phyloP scores from a whole-genome alignment of 2,888 invertebrate species.

The Gonocerus acuteangulatus region DNA sequence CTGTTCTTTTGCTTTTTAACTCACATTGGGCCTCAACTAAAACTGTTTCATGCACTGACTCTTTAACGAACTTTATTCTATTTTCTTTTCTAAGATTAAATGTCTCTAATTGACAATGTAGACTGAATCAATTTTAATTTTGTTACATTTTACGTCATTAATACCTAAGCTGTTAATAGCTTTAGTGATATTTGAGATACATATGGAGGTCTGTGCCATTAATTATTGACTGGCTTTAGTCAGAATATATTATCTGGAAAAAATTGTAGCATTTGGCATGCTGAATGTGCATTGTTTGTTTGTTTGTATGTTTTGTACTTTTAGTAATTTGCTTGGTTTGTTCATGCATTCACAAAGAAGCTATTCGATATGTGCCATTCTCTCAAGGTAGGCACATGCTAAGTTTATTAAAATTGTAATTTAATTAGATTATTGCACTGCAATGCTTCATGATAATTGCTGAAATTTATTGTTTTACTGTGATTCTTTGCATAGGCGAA shows the following conservation, averaged over 20 bases:
- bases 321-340: conserved; percentile 46
- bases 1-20: conserved; percentile 6
- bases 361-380: conserved; percentile 91
- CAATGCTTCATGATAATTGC: conserved; percentile 17
- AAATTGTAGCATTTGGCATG: conserved; percentile 17
- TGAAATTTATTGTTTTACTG: neutral
- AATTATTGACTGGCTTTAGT: too few relatives aligned
- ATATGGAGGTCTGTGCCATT: too few relatives aligned
- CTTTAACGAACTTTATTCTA: too few relatives aligned
- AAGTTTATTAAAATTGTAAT: conserved; percentile 7
- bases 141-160: too few relatives aligned
- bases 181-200: too few relatives aligned
- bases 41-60: neutral
- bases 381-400: conserved; percentile 67
- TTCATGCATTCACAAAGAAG: conserved; percentile 54
- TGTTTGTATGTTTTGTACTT: conserved; percentile 13
- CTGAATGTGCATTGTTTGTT: conserved; percentile 8
- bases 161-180: too few relatives aligned
- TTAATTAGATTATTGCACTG: conserved; percentile 8
- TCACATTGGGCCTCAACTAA: conserved; percentile 4
- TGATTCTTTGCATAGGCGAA: too few relatives aligned
- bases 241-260: too few relatives aligned
- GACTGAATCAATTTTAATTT: too few relatives aligned
- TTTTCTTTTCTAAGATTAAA: too few relatives aligned
- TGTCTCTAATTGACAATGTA: too few relatives aligned